Evolutionary conservation across 2,113 vertebrate genomes (phyloP).

Genomic region (Shinisaurus crocodilurus): DNA sequence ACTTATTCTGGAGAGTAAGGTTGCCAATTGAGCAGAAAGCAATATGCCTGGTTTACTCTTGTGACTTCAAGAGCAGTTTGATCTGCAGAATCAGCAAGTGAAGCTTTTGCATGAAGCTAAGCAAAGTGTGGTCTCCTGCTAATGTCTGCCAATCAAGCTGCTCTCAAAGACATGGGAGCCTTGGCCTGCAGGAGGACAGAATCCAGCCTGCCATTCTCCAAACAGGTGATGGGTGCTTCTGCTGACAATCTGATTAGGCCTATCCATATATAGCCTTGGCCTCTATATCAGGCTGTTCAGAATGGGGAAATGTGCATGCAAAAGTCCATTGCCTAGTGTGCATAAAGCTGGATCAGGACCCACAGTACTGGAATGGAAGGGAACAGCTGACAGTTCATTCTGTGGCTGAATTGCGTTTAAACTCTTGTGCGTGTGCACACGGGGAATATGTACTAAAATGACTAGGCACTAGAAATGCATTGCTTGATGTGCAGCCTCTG

Average conservation of each 20-base stretch:
- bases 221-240: neutral
- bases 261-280: too few species aligned
- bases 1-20: neutral
- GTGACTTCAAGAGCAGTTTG: neutral
- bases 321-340: too few species aligned
- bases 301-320: too few species aligned
- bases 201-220: neutral
- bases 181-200: neutral
- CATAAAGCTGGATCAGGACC: neutral
- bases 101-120: neutral
- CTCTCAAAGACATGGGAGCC: neutral
- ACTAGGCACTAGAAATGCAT: neutral
- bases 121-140: neutral
- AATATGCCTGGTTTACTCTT: neutral
- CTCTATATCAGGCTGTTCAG: too few species aligned
- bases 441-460: neutral
- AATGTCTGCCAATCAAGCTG: neutral
- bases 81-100: neutral
- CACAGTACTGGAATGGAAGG: too few species aligned
- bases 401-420: neutral
- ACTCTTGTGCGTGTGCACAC: too few species aligned
- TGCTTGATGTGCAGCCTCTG: neutral
- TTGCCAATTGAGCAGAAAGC: neutral
- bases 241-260: too few species aligned
- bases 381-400: neutral